A percentile compares a stretch with the other conserved stretches of the same genome.
Conservation (phyloP, 2,797 vertebrate genomes). For the Megalops cyprinoides region DNA sequence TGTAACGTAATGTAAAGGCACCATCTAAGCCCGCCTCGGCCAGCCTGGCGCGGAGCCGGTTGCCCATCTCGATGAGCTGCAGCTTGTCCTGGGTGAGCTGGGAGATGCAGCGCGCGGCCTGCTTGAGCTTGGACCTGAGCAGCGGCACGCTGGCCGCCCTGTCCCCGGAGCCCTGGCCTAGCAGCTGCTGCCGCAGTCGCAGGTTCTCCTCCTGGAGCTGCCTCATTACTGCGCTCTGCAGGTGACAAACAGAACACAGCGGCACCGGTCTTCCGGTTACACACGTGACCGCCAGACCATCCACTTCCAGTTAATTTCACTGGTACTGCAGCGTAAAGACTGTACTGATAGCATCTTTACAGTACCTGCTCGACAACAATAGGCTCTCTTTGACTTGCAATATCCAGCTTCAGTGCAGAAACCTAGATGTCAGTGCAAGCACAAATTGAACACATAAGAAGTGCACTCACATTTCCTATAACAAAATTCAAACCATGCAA, state of each 20-base stretch:
- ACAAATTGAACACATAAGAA: background rate
- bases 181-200: constrained; percentile 55
- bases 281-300: background rate
- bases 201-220: constrained; percentile 63
- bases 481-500: no score
- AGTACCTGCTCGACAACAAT: constrained; percentile 59
- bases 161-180: constrained; percentile 22
- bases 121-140: constrained; percentile 73
- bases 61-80: constrained; percentile 86
- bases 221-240: constrained; percentile 60
- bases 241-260: constrained; percentile 8
- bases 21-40: constrained; percentile 50
- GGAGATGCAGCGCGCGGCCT: constrained; percentile 74
- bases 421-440: constrained; percentile 51
- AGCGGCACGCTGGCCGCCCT: constrained; percentile 16
- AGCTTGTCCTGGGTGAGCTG: constrained; percentile 78
- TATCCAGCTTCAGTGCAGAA: constrained; percentile 66
- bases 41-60: constrained; percentile 77
- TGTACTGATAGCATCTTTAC: background rate
- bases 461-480: no score
- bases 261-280: no score
- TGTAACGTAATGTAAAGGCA: no score
- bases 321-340: background rate
- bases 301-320: background rate
- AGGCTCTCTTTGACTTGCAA: constrained; percentile 63